Evolutionary conservation across 2,888 invertebrate genomes (phyloP).

Genomic region (Hyppa rectilinea): DNA sequence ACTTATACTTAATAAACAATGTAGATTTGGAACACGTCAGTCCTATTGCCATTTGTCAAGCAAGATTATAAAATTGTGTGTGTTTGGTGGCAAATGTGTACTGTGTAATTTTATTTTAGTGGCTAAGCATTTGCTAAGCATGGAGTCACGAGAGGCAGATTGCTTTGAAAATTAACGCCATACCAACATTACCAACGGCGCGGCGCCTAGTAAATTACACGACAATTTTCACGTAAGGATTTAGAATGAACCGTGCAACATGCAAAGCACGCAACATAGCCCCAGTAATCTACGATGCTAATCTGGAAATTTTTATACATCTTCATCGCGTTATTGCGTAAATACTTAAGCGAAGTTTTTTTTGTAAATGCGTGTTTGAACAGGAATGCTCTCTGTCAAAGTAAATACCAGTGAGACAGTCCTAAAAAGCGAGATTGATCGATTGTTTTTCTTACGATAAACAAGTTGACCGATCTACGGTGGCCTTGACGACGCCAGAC

Average conservation of each 20-base stretch:
- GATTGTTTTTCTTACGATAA: slow-evolving; percentile 55
- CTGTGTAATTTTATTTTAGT: slow-evolving; percentile 59
- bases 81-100: slow-evolving; percentile 42
- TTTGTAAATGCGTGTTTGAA: neutral
- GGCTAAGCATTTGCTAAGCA: slow-evolving; percentile 45
- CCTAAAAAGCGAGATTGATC: slow-evolving; percentile 33
- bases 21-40: slow-evolving; percentile 59
- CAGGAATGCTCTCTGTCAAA: slow-evolving; percentile 17
- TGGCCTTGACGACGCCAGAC: slow-evolving; percentile 61
- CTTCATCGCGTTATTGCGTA: neutral
- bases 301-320: slow-evolving; percentile 12
- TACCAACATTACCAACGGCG: too few species aligned
- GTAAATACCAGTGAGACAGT: slow-evolving; percentile 23
- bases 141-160: slow-evolving; percentile 48
- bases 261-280: slow-evolving; percentile 28
- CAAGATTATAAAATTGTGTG: slow-evolving; percentile 49
- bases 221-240: slow-evolving; percentile 47
- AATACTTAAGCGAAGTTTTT: neutral
- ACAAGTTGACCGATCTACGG: slow-evolving; percentile 53
- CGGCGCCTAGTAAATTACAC: slow-evolving; percentile 52
- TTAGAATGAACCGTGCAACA: slow-evolving; percentile 27
- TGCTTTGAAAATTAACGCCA: slow-evolving; percentile 54
- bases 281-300: slow-evolving; percentile 4
- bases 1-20: slow-evolving; percentile 40
- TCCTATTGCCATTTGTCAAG: slow-evolving; percentile 59